phyloP scores from a whole-genome alignment of 2,797 vertebrate genomes.

The Oreochromis grahami region DNA sequence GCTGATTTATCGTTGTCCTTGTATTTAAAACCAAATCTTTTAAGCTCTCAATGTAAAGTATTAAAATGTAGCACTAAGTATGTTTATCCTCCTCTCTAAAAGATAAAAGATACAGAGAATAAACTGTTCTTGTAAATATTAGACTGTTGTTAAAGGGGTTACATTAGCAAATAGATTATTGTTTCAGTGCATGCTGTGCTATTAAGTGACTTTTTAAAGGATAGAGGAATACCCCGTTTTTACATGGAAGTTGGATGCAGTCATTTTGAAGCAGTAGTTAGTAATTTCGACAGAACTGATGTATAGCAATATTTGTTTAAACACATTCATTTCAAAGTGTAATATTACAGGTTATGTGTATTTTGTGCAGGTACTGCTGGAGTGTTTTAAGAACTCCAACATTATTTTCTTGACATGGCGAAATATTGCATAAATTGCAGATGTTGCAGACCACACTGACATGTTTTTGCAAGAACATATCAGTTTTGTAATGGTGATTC shows the following conservation, averaged over 20 bases:
- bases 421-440: background rate
- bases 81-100: background rate
- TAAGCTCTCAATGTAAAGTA: background rate
- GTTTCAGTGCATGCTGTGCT: background rate
- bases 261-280: background rate
- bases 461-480: background rate
- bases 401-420: background rate
- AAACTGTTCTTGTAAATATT: background rate
- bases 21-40: background rate
- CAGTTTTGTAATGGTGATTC: background rate
- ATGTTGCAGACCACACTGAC: background rate
- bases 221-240: background rate
- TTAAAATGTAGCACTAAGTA: background rate
- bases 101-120: background rate
- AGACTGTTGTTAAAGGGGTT: background rate
- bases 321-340: background rate
- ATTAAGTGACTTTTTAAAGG: background rate
- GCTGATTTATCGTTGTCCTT: background rate
- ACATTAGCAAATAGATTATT: background rate
- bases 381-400: background rate
- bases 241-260: background rate
- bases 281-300: background rate
- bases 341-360: background rate
- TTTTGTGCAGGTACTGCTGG: background rate
- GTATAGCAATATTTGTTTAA: background rate